phyloP scores from a whole-genome alignment of 2,888 invertebrate species.

The Lycia hirtaria region DNA sequence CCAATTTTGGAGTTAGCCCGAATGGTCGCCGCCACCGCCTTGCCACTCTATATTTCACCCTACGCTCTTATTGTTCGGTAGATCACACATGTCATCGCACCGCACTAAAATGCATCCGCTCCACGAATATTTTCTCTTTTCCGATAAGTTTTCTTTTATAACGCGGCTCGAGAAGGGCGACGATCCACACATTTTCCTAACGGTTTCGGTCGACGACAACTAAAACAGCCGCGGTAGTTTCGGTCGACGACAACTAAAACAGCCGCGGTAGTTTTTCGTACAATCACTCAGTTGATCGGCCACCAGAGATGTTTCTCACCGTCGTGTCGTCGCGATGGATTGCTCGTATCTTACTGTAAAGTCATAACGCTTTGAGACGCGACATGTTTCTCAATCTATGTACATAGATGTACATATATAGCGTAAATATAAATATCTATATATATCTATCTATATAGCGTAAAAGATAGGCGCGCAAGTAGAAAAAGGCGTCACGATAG shows the following conservation, averaged over 20 bases:
- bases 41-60: conserved; percentile 44
- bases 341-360: no score
- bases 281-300: no score
- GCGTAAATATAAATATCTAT: no score
- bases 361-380: no score
- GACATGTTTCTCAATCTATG: no score
- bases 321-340: no score
- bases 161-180: conserved; percentile 20
- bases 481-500: conserved; percentile 17
- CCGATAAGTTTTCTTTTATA: conserved; percentile 46
- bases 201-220: neutral
- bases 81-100: conserved; percentile 63
- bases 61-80: conserved; percentile 48
- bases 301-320: no score
- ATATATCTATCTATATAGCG: neutral
- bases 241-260: no score
- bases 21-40: conserved; percentile 10
- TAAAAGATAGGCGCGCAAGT: conserved; percentile 8
- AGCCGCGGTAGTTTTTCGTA: no score
- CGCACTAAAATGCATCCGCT: conserved; percentile 64
- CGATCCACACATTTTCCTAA: conserved; percentile 10
- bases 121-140: conserved; percentile 48
- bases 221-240: no score
- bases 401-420: no score
- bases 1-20: conserved; percentile 51